These are phyloP conservation scores for Saccostrea glomerata DNA, from an alignment of 1,140 invertebrate genomes.

Conservation along the genomic window DNA sequence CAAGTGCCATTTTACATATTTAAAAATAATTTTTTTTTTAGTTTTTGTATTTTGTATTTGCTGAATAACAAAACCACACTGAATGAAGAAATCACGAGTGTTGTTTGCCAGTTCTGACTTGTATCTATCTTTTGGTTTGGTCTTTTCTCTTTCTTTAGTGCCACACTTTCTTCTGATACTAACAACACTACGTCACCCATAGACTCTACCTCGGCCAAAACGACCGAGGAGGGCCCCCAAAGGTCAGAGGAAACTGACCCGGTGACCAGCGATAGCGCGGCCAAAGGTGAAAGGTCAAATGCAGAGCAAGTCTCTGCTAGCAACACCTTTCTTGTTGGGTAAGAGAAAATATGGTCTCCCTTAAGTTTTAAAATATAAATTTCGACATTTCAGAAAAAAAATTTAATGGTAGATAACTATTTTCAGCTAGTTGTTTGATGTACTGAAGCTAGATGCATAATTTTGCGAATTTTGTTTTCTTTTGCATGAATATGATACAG, in stretches of 20 bases:
- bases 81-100: background rate
- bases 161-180: conserved; percentile 26
- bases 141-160: conserved; percentile 29
- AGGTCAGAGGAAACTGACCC: conserved; percentile 22
- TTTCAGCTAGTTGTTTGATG: no score
- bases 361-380: background rate
- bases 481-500: no score
- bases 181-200: background rate
- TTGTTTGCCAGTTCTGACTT: background rate
- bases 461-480: no score
- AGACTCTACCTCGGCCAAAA: background rate
- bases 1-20: no score
- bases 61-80: background rate
- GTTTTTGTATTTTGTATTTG: no score
- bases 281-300: background rate
- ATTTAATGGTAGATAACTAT: no score
- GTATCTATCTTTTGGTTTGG: conserved; percentile 30
- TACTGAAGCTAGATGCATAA: no score
- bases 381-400: background rate
- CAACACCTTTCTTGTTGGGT: conserved; percentile 21
- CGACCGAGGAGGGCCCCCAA: background rate
- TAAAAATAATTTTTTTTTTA: no score
- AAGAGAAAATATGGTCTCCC: background rate
- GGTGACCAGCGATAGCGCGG: background rate
- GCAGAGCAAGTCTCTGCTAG: background rate